A percentile compares a stretch with the other conserved stretches of the same genome.
Evolutionary conservation across 2,888 invertebrate species (phyloP).

Genomic region (Hirtodrosophila confusa): DNA sequence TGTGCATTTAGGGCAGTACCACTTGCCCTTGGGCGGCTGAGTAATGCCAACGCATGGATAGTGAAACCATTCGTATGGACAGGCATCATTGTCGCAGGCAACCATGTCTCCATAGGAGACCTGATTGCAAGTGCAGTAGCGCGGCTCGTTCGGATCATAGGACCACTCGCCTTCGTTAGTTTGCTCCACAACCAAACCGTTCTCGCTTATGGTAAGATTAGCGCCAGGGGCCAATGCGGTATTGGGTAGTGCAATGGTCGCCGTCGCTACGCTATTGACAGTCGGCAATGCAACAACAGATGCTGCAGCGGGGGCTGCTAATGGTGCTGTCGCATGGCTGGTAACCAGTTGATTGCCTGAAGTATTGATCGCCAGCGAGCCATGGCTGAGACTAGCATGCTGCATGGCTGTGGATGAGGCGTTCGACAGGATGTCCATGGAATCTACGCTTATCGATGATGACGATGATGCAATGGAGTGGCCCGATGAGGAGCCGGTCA

Average conservation of each 20-base stretch:
- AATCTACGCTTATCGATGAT: conserved; percentile 78
- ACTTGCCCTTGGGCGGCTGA: conserved; percentile 98
- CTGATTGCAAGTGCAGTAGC: conserved; percentile 98
- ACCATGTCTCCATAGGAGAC: conserved; percentile 99
- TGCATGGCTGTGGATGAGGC: conserved; percentile 43
- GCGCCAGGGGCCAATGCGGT: conserved; percentile 71
- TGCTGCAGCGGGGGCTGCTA: conserved; percentile 22
- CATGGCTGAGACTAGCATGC: conserved; percentile 38
- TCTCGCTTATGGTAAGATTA: conserved; percentile 75
- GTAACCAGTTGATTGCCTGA: conserved; percentile 26
- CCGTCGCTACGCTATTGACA: conserved; percentile 41
- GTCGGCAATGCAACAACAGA: conserved; percentile 27
- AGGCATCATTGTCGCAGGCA: conserved; percentile 98
- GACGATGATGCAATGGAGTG: conserved; percentile 80
- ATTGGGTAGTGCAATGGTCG: conserved; percentile 59
- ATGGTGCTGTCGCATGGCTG: conserved; percentile 12
- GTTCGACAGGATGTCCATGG: conserved; percentile 68
- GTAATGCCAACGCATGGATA: conserved; percentile 98
- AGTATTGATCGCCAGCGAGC: conserved; percentile 24
- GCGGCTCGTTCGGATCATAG: conserved; percentile 97
- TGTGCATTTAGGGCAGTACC: conserved; percentile 99
- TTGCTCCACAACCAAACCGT: conserved; percentile 82
- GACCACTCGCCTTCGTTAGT: conserved; percentile 92
- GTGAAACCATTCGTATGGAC: conserved; percentile 99
- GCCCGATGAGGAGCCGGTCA: conserved; percentile 71